Base-by-base conservation (phyloP, 2,797 vertebrate genomes). In the Pseudochromis fuscus region DNA sequence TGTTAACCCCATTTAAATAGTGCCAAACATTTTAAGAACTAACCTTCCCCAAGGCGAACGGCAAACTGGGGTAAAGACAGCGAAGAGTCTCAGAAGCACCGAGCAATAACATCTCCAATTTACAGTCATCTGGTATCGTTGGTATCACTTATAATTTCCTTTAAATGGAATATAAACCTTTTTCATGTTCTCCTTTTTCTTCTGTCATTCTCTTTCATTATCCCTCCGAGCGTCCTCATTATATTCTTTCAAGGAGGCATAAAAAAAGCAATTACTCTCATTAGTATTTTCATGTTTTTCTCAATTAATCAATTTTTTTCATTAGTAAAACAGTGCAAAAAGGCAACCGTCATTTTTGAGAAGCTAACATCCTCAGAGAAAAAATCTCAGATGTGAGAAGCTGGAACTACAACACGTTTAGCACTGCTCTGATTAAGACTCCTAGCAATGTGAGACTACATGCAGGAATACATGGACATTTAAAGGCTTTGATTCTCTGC, bases 1-100 rank as follows among this genome's bases (percentile, higher is more conserved):
- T 35, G 80, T 91, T 91, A 92, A 90, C 91, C 91, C 86, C 84
- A 77, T 93, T 93, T 88, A 89, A 86, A 87, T 25, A 79, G 79
- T 64, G 74, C 46, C 81, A 87, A 78, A 81, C 51, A 18, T 82
- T 91, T 89, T 73, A 83, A 77, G 87, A 68, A 81, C 81, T 83
- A 90, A 91, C 80, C 88, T 90, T 89, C 87, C 93, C 91, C 25
- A 30, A 84, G 91, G 90, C 84, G 1, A 79, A 68, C 71, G 56
- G 19, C 70, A 88, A 94, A 92, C 87, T 92, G 73, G 92, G 88
- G 55, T 89, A 91, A 74, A 59, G 68, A 72, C 52, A 58, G 42
- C 58, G 0, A 8, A 56, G 37, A 73, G 58, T 56, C 78, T 72
- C 28, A 67, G 25, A 69, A 65, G 10, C 31, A 51, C 52, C 28